Evolutionary conservation across 2,888 invertebrate genomes (phyloP).

Genomic region (Lycaena phlaeas): DNA sequence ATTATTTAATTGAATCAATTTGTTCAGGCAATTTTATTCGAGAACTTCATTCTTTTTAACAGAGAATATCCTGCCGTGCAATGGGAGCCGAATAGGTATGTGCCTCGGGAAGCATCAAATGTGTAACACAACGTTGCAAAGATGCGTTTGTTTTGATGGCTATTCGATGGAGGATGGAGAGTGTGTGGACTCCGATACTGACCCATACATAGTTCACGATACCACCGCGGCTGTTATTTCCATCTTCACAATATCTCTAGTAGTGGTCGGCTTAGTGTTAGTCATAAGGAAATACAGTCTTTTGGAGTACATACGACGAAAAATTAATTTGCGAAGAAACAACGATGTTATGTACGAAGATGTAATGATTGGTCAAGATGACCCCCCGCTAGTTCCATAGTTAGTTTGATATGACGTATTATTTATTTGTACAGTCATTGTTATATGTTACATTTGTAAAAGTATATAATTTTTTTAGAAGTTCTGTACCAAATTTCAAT

Average conservation of each 20-base stretch:
- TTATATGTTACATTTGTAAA: slow-evolving; percentile 6
- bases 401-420: slow-evolving; percentile 18
- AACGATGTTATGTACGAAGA: slow-evolving; percentile 65
- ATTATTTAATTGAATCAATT: slow-evolving; percentile 73
- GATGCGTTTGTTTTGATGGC: slow-evolving; percentile 43
- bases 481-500: background rate
- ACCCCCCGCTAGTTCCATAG: slow-evolving; percentile 62
- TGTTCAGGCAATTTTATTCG: slow-evolving; percentile 43
- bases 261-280: slow-evolving; percentile 48
- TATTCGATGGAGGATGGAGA: slow-evolving; percentile 35
- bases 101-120: slow-evolving; percentile 41
- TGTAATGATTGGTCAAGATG: slow-evolving; percentile 70
- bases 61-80: slow-evolving; percentile 65
- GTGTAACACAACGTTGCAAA: slow-evolving; percentile 34
- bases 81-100: slow-evolving; percentile 34
- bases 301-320: slow-evolving; percentile 50
- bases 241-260: slow-evolving; percentile 51
- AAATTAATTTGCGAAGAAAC: slow-evolving; percentile 47
- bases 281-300: slow-evolving; percentile 60
- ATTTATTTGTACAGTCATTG: slow-evolving; percentile 21
- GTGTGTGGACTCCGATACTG: slow-evolving; percentile 29
- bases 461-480: background rate
- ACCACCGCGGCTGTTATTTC: slow-evolving; percentile 44
- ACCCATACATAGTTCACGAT: slow-evolving; percentile 26
- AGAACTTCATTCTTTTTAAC: slow-evolving; percentile 62